These are phyloP conservation scores for Pempheris klunzingeri DNA, from an alignment of 2,797 vertebrate species.

Conservation along the genomic window DNA sequence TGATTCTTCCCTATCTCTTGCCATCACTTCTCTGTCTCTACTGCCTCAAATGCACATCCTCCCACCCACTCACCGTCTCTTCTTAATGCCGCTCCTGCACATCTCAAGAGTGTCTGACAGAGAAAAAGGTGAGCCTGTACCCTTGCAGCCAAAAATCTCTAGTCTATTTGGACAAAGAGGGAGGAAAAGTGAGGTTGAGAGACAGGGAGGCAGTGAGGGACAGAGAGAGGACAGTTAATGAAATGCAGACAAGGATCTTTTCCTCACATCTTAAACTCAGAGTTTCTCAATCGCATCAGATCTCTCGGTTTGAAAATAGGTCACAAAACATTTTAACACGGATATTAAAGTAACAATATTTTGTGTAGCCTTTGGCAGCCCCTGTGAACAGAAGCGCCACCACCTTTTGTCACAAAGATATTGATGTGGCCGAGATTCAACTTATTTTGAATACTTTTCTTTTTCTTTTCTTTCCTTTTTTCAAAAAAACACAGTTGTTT, in stretches of 20 bases:
- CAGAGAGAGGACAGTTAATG: conserved; percentile 14
- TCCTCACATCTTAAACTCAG: conserved; percentile 14
- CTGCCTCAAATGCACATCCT: conserved; percentile 26
- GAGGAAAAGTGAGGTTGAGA: not conserved
- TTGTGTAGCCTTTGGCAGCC: too few species aligned
- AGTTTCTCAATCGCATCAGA: not conserved
- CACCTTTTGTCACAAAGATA: too few species aligned
- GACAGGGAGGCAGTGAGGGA: not conserved
- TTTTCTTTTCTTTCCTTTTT: too few species aligned
- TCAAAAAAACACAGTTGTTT: too few species aligned
- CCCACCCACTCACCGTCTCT: conserved; percentile 11
- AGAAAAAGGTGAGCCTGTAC: conserved; percentile 36
- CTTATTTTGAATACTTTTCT: too few species aligned
- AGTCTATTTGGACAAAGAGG: conserved; percentile 13
- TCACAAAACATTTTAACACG: conserved; percentile 14
- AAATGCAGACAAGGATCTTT: not conserved
- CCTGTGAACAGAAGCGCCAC: too few species aligned
- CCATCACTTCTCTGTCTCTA: conserved; percentile 11
- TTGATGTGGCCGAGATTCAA: too few species aligned
- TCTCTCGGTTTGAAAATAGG: conserved; percentile 13
- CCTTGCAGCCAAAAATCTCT: conserved; percentile 8
- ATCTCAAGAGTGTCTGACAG: conserved; percentile 41
- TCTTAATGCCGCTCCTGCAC: conserved; percentile 27
- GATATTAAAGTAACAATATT: too few species aligned
- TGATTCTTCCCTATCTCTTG: not conserved